These are phyloP conservation scores for Pediacus dermestoides DNA, from an alignment of 2,888 invertebrate genomes.

Conservation along the genomic window DNA sequence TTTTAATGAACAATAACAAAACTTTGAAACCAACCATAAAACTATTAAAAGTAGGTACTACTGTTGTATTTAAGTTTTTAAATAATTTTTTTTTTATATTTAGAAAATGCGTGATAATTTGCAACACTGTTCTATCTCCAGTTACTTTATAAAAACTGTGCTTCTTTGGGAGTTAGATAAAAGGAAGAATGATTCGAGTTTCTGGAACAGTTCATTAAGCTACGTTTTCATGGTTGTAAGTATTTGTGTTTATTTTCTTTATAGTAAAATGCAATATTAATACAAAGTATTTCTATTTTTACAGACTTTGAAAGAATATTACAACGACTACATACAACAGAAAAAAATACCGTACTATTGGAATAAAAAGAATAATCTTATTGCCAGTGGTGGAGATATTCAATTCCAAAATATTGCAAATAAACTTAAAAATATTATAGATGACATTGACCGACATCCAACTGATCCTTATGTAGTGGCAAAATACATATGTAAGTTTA, in stretches of 20 bases:
- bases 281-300: conserved; percentile 30
- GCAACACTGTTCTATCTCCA: conserved; percentile 51
- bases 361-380: conserved; percentile 51
- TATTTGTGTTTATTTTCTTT: conserved; percentile 29
- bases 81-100: conserved; percentile 20
- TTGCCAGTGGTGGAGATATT: conserved; percentile 31
- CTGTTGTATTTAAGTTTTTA: neutral
- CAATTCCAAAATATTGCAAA: neutral
- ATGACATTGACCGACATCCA: neutral
- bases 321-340: conserved; percentile 38
- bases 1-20: conserved; percentile 50
- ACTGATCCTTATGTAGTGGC: neutral
- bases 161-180: conserved; percentile 47
- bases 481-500: neutral
- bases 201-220: conserved; percentile 27
- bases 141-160: conserved; percentile 58
- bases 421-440: neutral
- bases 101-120: conserved; percentile 54
- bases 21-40: conserved; percentile 51
- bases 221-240: conserved; percentile 43
- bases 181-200: conserved; percentile 25
- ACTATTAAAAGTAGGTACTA: conserved; percentile 45
- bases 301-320: conserved; percentile 50
- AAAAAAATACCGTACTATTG: conserved; percentile 52
- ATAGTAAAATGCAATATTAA: conserved; percentile 5